Conservation (phyloP, 30 jellyfish, hydroid and myxozoan species). For the Mastigias papua region DNA sequence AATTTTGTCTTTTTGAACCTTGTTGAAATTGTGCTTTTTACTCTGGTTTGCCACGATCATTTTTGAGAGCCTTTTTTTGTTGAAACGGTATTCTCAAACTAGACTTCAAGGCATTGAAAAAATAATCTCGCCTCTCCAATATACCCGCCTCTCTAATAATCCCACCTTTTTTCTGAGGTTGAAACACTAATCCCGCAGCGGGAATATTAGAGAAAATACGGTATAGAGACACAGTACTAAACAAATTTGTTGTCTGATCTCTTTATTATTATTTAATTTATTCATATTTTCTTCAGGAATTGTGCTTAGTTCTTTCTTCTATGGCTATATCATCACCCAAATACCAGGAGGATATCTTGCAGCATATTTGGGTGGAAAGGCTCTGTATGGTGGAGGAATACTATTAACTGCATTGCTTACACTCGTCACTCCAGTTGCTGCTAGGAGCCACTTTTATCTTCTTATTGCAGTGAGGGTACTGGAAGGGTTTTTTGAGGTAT, state of each 20-base stretch:
- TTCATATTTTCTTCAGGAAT: conserved; percentile 65
- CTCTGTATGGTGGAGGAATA: conserved; percentile 94
- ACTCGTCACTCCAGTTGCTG: conserved; percentile 92
- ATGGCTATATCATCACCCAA: conserved; percentile 96
- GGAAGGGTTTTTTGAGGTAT: conserved; percentile 96
- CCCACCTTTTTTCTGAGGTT: too few relatives aligned
- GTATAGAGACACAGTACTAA: too few relatives aligned
- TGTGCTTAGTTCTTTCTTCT: conserved; percentile 91
- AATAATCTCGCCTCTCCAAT: too few relatives aligned
- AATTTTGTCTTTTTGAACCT: too few relatives aligned
- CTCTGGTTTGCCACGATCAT: too few relatives aligned
- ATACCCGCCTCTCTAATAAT: too few relatives aligned
- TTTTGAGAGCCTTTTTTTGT: too few relatives aligned
- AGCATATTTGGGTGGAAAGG: conserved; percentile 92
- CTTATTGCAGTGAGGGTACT: conserved; percentile 83
- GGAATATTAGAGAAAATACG: too few relatives aligned
- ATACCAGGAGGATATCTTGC: conserved; percentile 99
- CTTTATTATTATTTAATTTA: not conserved
- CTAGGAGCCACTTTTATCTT: conserved; percentile 73
- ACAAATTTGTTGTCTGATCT: not conserved
- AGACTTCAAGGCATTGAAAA: too few relatives aligned
- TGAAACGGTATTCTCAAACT: too few relatives aligned
- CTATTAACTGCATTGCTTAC: conserved; percentile 95
- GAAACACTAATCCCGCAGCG: too few relatives aligned
- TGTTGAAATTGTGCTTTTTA: too few relatives aligned